Percentiles rank a stretch among this genome's conserved stretches.
These are phyloP conservation scores for Neolamprologus caudopunctatus DNA, from an alignment of 2,113 vertebrate species.

Conservation along the genomic window DNA sequence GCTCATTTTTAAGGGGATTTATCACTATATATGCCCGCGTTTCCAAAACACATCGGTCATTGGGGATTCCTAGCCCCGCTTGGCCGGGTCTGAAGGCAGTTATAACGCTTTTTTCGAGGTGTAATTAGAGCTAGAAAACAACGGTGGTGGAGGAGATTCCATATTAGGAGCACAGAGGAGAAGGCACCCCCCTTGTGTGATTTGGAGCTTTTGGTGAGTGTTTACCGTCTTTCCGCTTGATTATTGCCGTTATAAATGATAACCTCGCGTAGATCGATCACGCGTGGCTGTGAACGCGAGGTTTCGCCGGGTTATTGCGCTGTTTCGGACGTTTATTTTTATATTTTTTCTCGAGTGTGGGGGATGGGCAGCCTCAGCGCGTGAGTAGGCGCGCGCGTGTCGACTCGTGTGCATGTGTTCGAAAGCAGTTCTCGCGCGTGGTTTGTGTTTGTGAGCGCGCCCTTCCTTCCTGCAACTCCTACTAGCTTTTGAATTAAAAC, in stretches of 20 bases:
- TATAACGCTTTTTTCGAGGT: slow-evolving; percentile 63
- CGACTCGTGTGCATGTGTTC: slow-evolving; percentile 1
- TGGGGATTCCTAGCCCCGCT: slow-evolving; percentile 59
- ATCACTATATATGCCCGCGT: slow-evolving; percentile 23
- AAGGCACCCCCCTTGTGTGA: slow-evolving; percentile 68
- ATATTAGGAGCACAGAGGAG: slow-evolving; percentile 71
- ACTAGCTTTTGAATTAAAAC: neutral
- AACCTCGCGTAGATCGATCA: neutral
- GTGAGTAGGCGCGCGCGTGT: slow-evolving; percentile 39
- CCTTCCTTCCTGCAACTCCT: slow-evolving; percentile 48
- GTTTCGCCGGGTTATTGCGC: slow-evolving; percentile 12
- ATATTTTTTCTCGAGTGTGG: slow-evolving; percentile 49
- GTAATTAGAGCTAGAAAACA: slow-evolving; percentile 63
- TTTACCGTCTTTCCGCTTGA: slow-evolving; percentile 18
- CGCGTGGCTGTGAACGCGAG: neutral
- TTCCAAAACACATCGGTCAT: slow-evolving; percentile 50
- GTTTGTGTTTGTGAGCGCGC: slow-evolving; percentile 45
- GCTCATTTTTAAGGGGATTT: slow-evolving; percentile 57
- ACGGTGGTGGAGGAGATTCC: slow-evolving; percentile 71
- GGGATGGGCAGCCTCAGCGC: slow-evolving; percentile 70
- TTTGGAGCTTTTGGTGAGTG: slow-evolving; percentile 70
- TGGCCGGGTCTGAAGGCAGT: slow-evolving; percentile 42
- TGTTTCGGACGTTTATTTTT: slow-evolving; percentile 42
- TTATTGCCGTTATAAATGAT: slow-evolving; percentile 31
- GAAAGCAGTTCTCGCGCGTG: slow-evolving; percentile 26